A percentile compares a stretch with the other conserved stretches of the same genome.
These are phyloP conservation scores for Sternotherus odoratus DNA, from an alignment of 2,797 vertebrate genomes.

Conservation along the genomic window DNA sequence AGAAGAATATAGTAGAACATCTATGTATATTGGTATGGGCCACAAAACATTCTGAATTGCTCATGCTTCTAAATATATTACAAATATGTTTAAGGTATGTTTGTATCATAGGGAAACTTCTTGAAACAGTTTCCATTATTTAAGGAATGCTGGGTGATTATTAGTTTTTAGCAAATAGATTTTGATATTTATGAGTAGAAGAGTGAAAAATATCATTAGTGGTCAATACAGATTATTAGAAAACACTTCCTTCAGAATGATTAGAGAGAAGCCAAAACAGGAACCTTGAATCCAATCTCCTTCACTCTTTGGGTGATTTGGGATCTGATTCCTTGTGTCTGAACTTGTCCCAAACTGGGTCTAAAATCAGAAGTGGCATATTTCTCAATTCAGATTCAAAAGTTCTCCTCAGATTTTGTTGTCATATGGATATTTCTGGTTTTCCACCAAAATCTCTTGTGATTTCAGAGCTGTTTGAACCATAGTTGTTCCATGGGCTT, in stretches of 20 bases:
- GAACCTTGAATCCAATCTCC: neutral
- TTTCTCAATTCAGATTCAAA: neutral
- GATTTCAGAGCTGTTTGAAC: neutral
- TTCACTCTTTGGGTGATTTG: neutral
- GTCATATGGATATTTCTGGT: neutral
- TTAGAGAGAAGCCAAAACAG: neutral
- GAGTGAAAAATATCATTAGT: rapidly evolving
- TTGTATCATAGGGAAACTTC: neutral
- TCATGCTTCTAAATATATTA: neutral
- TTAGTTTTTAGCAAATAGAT: neutral
- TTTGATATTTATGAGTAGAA: neutral
- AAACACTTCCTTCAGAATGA: neutral
- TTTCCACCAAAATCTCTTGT: neutral
- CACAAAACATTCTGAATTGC: neutral
- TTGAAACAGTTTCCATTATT: neutral
- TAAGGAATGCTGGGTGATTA: neutral
- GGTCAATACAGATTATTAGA: neutral
- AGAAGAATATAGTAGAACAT: neutral
- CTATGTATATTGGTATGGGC: neutral
- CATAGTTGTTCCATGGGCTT: neutral
- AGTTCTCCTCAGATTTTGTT: neutral
- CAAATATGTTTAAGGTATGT: neutral
- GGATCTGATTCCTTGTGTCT: neutral
- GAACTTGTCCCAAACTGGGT: neutral
- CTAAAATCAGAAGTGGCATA: neutral